Evolutionary conservation across 2,888 invertebrate species (phyloP).

Genomic region (Orthosia gothica): DNA sequence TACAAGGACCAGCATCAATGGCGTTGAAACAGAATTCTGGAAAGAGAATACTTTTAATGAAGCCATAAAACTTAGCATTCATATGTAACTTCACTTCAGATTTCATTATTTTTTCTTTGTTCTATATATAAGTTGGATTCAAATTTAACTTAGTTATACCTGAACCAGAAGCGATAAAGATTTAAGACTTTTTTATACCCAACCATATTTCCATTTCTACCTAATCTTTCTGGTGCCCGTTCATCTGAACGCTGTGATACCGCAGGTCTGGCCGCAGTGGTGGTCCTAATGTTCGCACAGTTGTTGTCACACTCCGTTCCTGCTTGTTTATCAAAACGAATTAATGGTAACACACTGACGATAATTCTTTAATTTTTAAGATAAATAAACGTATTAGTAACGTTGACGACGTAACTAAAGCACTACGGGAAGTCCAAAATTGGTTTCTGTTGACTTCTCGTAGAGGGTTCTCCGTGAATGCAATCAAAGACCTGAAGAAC

Average conservation of each 20-base stretch:
- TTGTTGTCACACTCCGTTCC: constrained; percentile 91
- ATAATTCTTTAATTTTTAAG: neutral
- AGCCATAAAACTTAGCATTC: too few relatives aligned
- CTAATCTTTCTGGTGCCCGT: constrained; percentile 25
- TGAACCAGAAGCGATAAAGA: too few relatives aligned
- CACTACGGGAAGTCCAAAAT: neutral
- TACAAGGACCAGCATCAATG: constrained; percentile 93
- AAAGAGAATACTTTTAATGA: neutral
- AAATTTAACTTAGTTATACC: too few relatives aligned
- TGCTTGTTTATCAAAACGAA: neutral
- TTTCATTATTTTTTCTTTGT: too few relatives aligned
- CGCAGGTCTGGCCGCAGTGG: constrained; percentile 77
- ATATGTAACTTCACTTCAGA: too few relatives aligned
- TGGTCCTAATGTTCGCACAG: constrained; percentile 89
- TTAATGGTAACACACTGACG: neutral
- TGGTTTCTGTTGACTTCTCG: too few relatives aligned
- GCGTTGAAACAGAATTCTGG: constrained; percentile 94
- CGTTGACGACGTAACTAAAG: too few relatives aligned
- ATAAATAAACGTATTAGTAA: too few relatives aligned
- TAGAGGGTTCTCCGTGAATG: too few relatives aligned
- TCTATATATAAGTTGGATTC: too few relatives aligned
- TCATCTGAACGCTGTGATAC: constrained; percentile 11
- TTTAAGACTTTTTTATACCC: too few relatives aligned
- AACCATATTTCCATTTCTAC: constrained; percentile 22
- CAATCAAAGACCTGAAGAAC: too few relatives aligned